Evolutionary conservation across 2,113 vertebrate species (phyloP).

Genomic region (Speoplatyrhinus poulsoni): DNA sequence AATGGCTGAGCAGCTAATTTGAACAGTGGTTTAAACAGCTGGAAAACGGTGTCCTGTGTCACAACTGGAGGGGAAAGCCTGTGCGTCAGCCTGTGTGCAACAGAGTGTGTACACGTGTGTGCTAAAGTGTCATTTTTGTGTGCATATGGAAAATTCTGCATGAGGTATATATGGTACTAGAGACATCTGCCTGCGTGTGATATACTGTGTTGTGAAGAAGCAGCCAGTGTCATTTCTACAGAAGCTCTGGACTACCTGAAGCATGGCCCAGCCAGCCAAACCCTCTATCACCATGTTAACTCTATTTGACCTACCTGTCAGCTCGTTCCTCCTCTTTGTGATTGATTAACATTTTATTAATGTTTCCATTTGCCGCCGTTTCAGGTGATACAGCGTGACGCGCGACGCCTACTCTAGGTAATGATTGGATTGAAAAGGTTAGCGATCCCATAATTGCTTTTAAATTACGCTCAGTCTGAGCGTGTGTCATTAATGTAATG

Average conservation of each 20-base stretch:
- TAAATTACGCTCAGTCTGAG: slow-evolving; percentile 67
- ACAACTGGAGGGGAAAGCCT: slow-evolving; percentile 56
- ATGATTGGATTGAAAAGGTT: slow-evolving; percentile 74
- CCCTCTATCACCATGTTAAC: slow-evolving; percentile 43
- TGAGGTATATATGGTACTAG: slow-evolving; percentile 41
- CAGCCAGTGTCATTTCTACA: slow-evolving; percentile 27
- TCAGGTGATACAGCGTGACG: slow-evolving; percentile 60
- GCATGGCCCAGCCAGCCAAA: slow-evolving; percentile 1
- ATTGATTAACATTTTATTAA: slow-evolving; percentile 73
- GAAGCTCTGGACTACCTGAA: slow-evolving; percentile 17
- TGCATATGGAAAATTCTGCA: slow-evolving; percentile 37
- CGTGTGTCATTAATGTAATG: slow-evolving; percentile 67
- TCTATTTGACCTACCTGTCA: slow-evolving; percentile 50
- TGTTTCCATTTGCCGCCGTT: slow-evolving; percentile 58
- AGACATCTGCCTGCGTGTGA: slow-evolving; percentile 34
- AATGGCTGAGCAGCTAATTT: slow-evolving; percentile 84
- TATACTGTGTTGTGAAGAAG: slow-evolving; percentile 16
- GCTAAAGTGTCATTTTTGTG: slow-evolving; percentile 22
- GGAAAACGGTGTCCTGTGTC: slow-evolving; percentile 72
- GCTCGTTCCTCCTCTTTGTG: slow-evolving; percentile 38
- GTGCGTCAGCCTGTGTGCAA: slow-evolving; percentile 33
- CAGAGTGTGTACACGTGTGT: slow-evolving; percentile 20
- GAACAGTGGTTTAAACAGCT: slow-evolving; percentile 81
- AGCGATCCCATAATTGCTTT: slow-evolving; percentile 72
- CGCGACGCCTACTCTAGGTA: slow-evolving; percentile 46